Base-by-base conservation (phyloP, 2,113 vertebrate genomes). In the Petroica traversi region DNA sequence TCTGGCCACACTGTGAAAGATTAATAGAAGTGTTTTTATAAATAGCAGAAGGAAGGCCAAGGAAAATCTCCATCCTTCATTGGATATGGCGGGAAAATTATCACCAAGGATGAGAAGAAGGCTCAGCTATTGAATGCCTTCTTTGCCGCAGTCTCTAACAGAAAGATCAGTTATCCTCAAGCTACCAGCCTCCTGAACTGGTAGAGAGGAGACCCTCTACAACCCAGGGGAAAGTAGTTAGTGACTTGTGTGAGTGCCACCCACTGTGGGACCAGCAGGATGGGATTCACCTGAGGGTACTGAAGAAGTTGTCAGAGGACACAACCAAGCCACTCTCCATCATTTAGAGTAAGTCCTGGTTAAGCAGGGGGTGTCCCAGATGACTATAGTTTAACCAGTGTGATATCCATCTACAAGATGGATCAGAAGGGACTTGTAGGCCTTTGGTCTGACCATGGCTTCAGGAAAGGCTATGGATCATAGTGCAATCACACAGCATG, bases 301-400 rank as follows among this genome's bases (percentile, higher is more conserved):
- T 2, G 13, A 71, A 25, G 34, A n/a, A 34, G 9, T 6, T 71
- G 3, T 31, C 20, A 22, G 25, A 34, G 17, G 16, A 48, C 7
- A 5, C 48, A 17, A 14, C 20, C 29, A 26, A 48, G 29, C 1
- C 31, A 48, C 11, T 48, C 24, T 79, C 14, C 34, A 22, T 34
- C 11, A 18, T 31, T 63, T 34, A 14, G 31, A 11, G 2, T 31
- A 52, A 69, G 9, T 55, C 11, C 24, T 19, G 14, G 7, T 79
- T 34, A 63, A 55, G 34, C 0, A 0, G 7, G 11, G 43, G 5
- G 8, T 3, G 17, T 48, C 12, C 14, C 41, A 79, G 29, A 14
- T 22, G 17, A 31, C 34, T 55, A 7, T 46, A n/a, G n/a, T 12
- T 24, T n/a, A 46, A 38, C 19, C 19, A 64, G 3, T 14, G 29